Percentiles rank a stretch among this genome's conserved stretches.
Evolutionary conservation across 1,140 invertebrate species (phyloP).

Genomic region (Zaprionus capensis): DNA sequence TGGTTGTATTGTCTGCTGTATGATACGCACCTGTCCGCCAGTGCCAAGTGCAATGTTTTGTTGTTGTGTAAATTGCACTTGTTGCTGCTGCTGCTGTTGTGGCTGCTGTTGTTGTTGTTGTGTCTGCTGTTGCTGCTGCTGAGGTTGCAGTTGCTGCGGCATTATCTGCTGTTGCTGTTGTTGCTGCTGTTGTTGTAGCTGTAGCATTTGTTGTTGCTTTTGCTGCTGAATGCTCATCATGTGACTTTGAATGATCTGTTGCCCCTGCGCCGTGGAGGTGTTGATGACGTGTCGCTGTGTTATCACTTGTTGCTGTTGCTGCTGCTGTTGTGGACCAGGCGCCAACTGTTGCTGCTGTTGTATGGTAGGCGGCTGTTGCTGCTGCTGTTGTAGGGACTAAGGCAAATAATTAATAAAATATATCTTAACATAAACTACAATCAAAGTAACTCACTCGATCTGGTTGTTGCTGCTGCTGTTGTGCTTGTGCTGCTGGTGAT

Average conservation of each 20-base stretch:
- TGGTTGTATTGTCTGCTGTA: slow-evolving; percentile 78
- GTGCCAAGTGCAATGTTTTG: slow-evolving; percentile 66
- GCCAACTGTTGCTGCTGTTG: slow-evolving; percentile 40
- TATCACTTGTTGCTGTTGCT: slow-evolving; percentile 78
- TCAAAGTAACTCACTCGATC: slow-evolving; percentile 15
- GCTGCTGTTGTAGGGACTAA: slow-evolving; percentile 54
- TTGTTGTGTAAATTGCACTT: slow-evolving; percentile 69
- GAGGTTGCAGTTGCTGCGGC: slow-evolving; percentile 28
- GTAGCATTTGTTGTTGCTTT: slow-evolving; percentile 75
- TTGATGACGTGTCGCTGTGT: slow-evolving; percentile 81
- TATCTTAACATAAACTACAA: not conserved
- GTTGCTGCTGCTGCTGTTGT: slow-evolving; percentile 51
- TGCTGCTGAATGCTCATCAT: slow-evolving; percentile 79
- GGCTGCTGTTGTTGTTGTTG: slow-evolving; percentile 31
- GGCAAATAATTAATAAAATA: not conserved
- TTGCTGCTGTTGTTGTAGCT: slow-evolving; percentile 57
- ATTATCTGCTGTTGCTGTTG: slow-evolving; percentile 30
- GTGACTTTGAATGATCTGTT: slow-evolving; percentile 82
- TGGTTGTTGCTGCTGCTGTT: slow-evolving; percentile 51
- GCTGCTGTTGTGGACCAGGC: slow-evolving; percentile 41
- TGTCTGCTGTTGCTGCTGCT: slow-evolving; percentile 27
- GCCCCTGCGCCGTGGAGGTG: slow-evolving; percentile 79
- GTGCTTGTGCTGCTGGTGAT: slow-evolving; percentile 32
- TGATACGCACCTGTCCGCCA: slow-evolving; percentile 77
- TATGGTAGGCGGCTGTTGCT: slow-evolving; percentile 53